A percentile compares a stretch with the other conserved stretches of the same genome.
Conservation (phyloP, 2,113 vertebrate genomes). For the Austrofundulus limnaeus region DNA sequence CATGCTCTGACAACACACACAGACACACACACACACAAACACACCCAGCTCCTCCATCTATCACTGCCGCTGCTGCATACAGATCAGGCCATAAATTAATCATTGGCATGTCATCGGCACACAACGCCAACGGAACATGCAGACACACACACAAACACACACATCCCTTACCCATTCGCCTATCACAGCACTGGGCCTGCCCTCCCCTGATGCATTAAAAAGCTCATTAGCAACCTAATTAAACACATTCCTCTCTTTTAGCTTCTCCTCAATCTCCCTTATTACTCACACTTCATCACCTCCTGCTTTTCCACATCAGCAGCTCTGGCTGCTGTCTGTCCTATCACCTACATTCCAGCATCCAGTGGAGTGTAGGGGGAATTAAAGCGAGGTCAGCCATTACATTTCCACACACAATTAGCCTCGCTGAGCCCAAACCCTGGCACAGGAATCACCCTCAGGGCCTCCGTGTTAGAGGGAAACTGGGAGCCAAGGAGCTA, state of each 20-base stretch:
- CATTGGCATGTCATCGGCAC: conserved; percentile 70
- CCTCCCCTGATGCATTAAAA: conserved; percentile 79
- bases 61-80: conserved; percentile 65
- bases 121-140: conserved; percentile 58
- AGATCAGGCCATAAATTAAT: conserved; percentile 78
- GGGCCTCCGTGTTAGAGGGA: conserved; percentile 47
- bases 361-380: conserved; percentile 71
- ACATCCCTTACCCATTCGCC: conserved; percentile 23
- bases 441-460: conserved; percentile 59
- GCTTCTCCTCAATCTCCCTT: conserved; percentile 79
- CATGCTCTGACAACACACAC: conserved; percentile 69
- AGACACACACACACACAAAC: no score
- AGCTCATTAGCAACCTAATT: conserved; percentile 84
- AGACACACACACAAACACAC: conserved; percentile 21
- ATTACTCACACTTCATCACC: conserved; percentile 79
- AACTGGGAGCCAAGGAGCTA: conserved; percentile 59
- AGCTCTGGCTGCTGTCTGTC: conserved; percentile 64
- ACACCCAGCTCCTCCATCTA: conserved; percentile 34
- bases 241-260: conserved; percentile 83
- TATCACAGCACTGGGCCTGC: conserved; percentile 49
- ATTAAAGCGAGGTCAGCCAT: conserved; percentile 79
- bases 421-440: conserved; percentile 62
- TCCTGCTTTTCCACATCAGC: conserved; percentile 76
- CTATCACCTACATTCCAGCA: conserved; percentile 70
- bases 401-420: conserved; percentile 78